Base-by-base conservation (phyloP, 2,888 invertebrate species). In the Leuctra nigra region DNA sequence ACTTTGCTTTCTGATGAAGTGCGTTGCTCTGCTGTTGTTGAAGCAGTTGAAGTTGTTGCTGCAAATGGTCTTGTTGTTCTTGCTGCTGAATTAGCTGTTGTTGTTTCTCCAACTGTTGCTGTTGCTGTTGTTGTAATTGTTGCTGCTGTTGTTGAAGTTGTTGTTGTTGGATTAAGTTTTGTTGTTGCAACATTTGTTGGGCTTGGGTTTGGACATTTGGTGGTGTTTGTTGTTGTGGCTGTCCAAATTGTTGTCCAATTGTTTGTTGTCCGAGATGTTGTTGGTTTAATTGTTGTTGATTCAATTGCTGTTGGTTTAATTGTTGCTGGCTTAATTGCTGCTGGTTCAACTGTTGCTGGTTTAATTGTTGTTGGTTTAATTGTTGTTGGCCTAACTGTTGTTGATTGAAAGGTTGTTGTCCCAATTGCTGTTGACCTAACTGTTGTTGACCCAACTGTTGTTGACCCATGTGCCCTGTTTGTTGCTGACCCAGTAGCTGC, bases 351-450 rank as follows among this genome's bases (percentile, higher is more conserved):
- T 60, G 62, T 63, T 83, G 83, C 68, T 82, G 78, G 23, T 83
- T 74, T 24, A 81, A 75, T 63, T 55, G 61, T 41, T 60, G 59
- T 22, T 63, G 65, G 54, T 64, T 64, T 36, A 61, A 63, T 16
- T 73, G 72, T 48, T 78, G 76, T 63, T 77, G 78, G 20, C 70
- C 72, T 38, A 77, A 69, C 35, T 73, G 70, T 67, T 72, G 81
- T 54, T 71, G 76, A 38, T 7, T 14, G 14, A 38, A 7, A 16
- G 58, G 61, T 63, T 83, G 83, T 68, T 82, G 78, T 23, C 83
- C 74, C 25, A 81, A 75, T 63, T 56, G 61, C 46, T 60, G 59
- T 18, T 64, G 64, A 54, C 64, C 64, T 33, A 61, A 22, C 29
- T 54, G 54, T 39, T 53, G 53, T 18, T 50, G 41, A 53, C 41